A percentile compares a stretch with the other conserved stretches of the same genome.
Evolutionary conservation across 2,113 vertebrate genomes (phyloP).

Genomic region (Alouatta palliata): DNA sequence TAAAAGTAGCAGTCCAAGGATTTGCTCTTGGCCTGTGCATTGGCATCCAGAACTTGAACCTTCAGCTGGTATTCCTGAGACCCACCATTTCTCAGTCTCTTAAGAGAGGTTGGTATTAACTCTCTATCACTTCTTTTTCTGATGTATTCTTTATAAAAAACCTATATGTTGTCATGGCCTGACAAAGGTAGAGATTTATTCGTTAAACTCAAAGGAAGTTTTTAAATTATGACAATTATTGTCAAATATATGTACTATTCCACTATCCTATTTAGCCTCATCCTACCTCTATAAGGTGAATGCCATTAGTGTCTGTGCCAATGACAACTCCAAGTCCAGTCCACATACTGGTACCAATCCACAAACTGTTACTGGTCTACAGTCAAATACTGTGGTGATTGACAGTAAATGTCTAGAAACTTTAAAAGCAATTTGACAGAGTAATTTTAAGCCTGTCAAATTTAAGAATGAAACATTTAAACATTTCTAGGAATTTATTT

Average conservation of each 20-base stretch:
- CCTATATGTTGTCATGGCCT: neutral
- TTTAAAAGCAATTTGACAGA: slow-evolving; percentile 20
- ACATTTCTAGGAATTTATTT: slow-evolving; percentile 35
- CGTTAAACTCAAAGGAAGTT: neutral
- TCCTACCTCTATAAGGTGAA: neutral
- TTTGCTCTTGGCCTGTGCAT: neutral
- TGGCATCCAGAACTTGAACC: neutral
- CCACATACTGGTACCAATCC: neutral
- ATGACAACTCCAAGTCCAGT: neutral
- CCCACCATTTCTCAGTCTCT: neutral
- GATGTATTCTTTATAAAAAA: neutral
- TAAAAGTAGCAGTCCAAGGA: neutral
- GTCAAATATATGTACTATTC: neutral
- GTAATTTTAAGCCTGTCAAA: neutral
- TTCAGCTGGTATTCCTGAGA: neutral
- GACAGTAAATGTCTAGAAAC: slow-evolving; percentile 8
- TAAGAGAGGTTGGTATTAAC: neutral
- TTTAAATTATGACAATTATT: neutral
- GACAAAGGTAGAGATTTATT: neutral
- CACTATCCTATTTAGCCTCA: neutral
- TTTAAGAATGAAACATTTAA: slow-evolving; percentile 24
- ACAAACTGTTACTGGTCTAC: neutral
- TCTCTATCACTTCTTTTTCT: neutral
- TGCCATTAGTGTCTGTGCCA: neutral
- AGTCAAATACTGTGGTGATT: neutral